Base-by-base conservation (phyloP, 2,888 invertebrate species). In the Isotomurus palustris region DNA sequence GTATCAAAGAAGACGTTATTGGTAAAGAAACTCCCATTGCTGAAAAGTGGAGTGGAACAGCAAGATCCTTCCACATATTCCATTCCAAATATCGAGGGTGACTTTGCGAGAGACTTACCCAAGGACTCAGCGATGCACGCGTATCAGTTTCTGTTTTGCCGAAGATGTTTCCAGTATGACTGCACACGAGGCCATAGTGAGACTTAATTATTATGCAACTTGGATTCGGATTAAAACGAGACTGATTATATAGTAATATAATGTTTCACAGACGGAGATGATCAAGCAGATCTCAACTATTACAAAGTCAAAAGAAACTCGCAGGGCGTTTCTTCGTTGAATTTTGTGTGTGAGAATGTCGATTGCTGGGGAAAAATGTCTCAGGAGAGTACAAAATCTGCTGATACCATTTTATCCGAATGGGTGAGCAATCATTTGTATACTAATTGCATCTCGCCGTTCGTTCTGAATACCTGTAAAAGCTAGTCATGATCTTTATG, bases 81-180 rank as follows among this genome's bases (percentile, higher is more conserved):
- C 12, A 62, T 66, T 35, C 66, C 62, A 21, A 66, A 66, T 52
- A 52, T 66, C 25, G 66, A 66, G 45, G 66, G 66, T 36, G 40
- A 53, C 10, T 53, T 21, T 44, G 62, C 66, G 35, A 60, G 54
- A 36, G 58, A 60, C 32, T 44, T 60, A 38, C 58, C 66, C 10
- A 59, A 57, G 28, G 57, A 62, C 17, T 53, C 54, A 1, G 58
- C 62, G 21, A 62, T 66, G 58, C 60, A 62, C 38, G 62, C 62
- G 25, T 66, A 60, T 41, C 58, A 53, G 8, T 49, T 55, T 27
- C 44, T 66, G 5, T 66, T 66, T 50, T 66, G 66, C 40, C 47
- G 62, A 17, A 51, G 63, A 10, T 66, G 66, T 25, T 66, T 48
- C 24, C 60, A 56, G n/a, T 66, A 66, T 29, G 66, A 63, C 36